phyloP scores from a whole-genome alignment of 2,797 vertebrate genomes.

The Sebastes itinus region DNA sequence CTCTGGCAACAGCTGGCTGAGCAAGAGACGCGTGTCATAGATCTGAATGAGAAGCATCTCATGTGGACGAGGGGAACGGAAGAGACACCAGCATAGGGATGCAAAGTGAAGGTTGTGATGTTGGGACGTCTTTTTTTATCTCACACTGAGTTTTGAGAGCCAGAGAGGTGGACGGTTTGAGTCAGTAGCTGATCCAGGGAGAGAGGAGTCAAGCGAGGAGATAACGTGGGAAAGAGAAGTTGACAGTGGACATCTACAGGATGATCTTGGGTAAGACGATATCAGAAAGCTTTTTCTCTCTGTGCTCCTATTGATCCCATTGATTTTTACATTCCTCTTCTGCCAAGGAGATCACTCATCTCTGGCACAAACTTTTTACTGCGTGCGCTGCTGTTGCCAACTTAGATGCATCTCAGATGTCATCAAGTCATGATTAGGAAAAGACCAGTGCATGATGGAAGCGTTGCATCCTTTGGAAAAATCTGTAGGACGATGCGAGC shows the following conservation, averaged over 20 bases:
- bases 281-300: slow-evolving; percentile 11
- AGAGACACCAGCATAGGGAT: slow-evolving; percentile 18
- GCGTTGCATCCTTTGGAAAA: not conserved
- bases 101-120: slow-evolving; percentile 56
- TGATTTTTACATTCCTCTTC: slow-evolving; percentile 11
- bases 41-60: slow-evolving; percentile 44
- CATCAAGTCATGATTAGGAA: not conserved
- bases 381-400: not conserved
- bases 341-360: slow-evolving; percentile 7
- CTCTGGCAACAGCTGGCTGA: slow-evolving; percentile 60
- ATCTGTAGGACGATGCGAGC: not conserved
- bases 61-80: slow-evolving; percentile 28
- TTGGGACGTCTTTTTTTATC: slow-evolving; percentile 25
- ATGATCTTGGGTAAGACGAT: slow-evolving; percentile 79
- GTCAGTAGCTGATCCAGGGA: slow-evolving; percentile 34
- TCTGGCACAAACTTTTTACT: slow-evolving; percentile 48
- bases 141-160: slow-evolving; percentile 46
- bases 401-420: not conserved
- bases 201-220: slow-evolving; percentile 37
- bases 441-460: not conserved
- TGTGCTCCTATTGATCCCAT: slow-evolving; percentile 18
- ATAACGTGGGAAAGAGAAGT: slow-evolving; percentile 51
- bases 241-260: slow-evolving; percentile 70
- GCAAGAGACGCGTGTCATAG: slow-evolving; percentile 23
- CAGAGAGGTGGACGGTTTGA: slow-evolving; percentile 43